Evolutionary conservation across 2,888 invertebrate genomes (phyloP).

Genomic region (Erebia epiphron): DNA sequence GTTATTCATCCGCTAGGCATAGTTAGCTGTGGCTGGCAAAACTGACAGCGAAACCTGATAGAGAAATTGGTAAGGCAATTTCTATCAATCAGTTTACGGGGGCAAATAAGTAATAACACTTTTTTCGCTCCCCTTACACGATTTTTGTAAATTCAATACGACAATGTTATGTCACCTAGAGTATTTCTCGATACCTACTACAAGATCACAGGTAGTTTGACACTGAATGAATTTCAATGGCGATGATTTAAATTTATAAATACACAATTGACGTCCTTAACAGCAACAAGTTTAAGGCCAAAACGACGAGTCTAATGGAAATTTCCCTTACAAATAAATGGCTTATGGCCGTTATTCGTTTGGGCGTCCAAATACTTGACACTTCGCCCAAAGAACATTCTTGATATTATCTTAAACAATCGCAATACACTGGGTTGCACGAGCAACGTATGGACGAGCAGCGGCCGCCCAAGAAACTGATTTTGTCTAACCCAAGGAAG

Average conservation of each 20-base stretch:
- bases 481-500: too few species aligned
- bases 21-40: too few species aligned
- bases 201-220: slow-evolving; percentile 11
- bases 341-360: slow-evolving; percentile 5
- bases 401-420: not conserved
- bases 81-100: too few species aligned
- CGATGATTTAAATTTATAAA: slow-evolving; percentile 18
- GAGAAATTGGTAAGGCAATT: too few species aligned
- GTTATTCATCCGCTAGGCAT: too few species aligned
- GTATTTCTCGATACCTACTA: slow-evolving; percentile 14
- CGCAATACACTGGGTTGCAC: too few species aligned
- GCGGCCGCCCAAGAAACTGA: too few species aligned
- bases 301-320: slow-evolving; percentile 14
- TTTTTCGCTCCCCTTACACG: not conserved
- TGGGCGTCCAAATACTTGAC: slow-evolving; percentile 5
- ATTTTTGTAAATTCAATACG: not conserved
- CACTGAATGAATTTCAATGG: slow-evolving; percentile 20
- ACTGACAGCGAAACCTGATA: too few species aligned
- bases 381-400: not conserved
- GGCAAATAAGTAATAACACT: too few species aligned
- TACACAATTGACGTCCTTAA: slow-evolving; percentile 17
- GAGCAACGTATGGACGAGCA: too few species aligned
- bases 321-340: slow-evolving; percentile 12
- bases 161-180: not conserved
- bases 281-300: slow-evolving; percentile 22